Percentiles rank a stretch among this genome's conserved stretches.
phyloP scores from a whole-genome alignment of 2,888 invertebrate species.

The Epiperipatus broadwayi region DNA sequence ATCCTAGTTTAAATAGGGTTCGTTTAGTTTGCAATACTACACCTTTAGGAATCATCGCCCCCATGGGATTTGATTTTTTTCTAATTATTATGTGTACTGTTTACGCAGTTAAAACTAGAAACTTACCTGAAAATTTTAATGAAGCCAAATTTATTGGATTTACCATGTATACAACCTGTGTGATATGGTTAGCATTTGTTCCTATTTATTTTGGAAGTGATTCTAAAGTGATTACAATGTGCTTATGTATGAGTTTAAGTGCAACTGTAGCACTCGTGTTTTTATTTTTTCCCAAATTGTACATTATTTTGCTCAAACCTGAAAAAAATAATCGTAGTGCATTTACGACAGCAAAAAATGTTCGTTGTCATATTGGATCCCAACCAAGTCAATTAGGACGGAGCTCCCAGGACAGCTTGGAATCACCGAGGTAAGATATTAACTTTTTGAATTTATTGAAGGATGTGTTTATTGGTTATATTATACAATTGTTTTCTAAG shows the following conservation, averaged over 20 bases:
- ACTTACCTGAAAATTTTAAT: conserved; percentile 96
- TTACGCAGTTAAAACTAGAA: conserved; percentile 82
- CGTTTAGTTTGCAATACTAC: conserved; percentile 44
- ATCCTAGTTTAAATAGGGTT: conserved; percentile 33
- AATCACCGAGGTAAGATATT: no score
- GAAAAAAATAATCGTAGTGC: conserved; percentile 53
- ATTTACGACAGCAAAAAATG: conserved; percentile 50
- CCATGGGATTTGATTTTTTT: conserved; percentile 50
- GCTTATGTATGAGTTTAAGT: conserved; percentile 50
- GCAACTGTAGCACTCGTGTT: conserved; percentile 50
- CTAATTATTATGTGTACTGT: conserved; percentile 66
- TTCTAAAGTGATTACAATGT: conserved; percentile 36
- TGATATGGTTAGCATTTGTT: conserved; percentile 94
- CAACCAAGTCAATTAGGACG: no score
- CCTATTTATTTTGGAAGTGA: conserved; percentile 83
- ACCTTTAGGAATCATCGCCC: conserved; percentile 55
- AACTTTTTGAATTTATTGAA: no score
- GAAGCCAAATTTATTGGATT: conserved; percentile 63
- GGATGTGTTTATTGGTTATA: no score
- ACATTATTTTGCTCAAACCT: conserved; percentile 50
- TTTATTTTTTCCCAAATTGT: conserved; percentile 54
- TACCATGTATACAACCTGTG: conserved; percentile 96
- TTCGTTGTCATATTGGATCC: conserved; percentile 46
- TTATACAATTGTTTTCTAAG: no score
- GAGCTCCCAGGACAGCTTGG: no score